phyloP scores from a whole-genome alignment of 2,888 invertebrate species.

The Adineta ricciae region DNA sequence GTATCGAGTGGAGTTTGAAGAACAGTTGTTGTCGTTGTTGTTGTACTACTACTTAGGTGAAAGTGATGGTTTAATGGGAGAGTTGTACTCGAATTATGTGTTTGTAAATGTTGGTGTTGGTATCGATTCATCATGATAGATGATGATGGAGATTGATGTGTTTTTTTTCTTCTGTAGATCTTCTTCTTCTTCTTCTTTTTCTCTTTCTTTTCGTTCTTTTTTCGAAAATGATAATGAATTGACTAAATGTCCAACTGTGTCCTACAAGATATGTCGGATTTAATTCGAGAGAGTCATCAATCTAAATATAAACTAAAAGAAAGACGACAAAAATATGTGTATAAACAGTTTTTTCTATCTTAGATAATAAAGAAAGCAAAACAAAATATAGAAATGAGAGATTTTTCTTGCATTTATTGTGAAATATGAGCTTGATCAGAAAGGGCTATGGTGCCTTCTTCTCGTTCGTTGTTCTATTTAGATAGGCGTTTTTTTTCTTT shows the following conservation, averaged over 20 bases:
- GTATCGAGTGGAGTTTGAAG: neutral
- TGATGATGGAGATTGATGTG: neutral
- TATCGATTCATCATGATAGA: slow-evolving; percentile 23
- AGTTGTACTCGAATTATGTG: neutral
- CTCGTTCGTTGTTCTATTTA: neutral
- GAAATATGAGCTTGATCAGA: neutral
- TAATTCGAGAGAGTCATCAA: neutral
- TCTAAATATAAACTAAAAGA: neutral
- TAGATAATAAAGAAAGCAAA: neutral
- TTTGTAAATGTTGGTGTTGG: neutral
- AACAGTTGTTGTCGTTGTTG: neutral
- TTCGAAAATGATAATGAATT: neutral
- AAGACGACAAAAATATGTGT: neutral
- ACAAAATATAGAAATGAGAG: neutral
- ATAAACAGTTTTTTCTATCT: neutral
- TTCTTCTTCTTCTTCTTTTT: neutral
- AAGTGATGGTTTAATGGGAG: neutral
- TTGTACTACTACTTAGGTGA: neutral
- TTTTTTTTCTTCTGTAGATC: neutral
- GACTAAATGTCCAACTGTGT: neutral
- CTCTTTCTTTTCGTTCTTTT: neutral
- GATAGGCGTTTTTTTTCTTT: neutral
- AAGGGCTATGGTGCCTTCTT: neutral
- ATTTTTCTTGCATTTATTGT: neutral
- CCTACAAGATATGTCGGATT: neutral